A percentile compares a stretch with the other conserved stretches of the same genome.
These are phyloP conservation scores for Ophioninae sp. DNA, from an alignment of 2,888 invertebrate genomes.

Conservation along the genomic window DNA sequence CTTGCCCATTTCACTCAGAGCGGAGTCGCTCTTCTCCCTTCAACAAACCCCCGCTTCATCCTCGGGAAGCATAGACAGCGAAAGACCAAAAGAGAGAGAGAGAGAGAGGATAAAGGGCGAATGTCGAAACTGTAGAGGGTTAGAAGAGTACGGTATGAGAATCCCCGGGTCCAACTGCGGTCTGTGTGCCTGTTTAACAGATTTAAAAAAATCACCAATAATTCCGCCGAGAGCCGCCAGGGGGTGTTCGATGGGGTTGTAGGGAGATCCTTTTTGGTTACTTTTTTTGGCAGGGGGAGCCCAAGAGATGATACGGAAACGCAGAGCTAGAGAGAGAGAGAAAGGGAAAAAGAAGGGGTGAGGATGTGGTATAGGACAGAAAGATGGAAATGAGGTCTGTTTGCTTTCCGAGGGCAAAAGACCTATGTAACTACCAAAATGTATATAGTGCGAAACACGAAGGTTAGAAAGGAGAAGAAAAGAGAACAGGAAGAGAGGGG, in stretches of 20 bases:
- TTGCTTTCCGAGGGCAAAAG: slow-evolving; percentile 70
- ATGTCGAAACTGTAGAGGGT: slow-evolving; percentile 50
- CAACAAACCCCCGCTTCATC: not conserved
- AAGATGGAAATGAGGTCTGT: slow-evolving; percentile 61
- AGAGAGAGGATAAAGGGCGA: slow-evolving; percentile 26
- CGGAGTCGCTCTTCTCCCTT: slow-evolving; percentile 2
- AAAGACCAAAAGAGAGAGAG: slow-evolving; percentile 15
- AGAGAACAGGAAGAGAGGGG: slow-evolving; percentile 9
- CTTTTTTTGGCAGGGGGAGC: slow-evolving; percentile 31
- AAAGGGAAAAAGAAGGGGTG: not conserved
- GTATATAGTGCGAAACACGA: slow-evolving; percentile 44
- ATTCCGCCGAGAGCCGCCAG: slow-evolving; percentile 61
- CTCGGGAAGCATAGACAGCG: slow-evolving; percentile 15
- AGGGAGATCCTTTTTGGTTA: slow-evolving; percentile 9
- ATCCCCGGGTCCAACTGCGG: slow-evolving; percentile 64
- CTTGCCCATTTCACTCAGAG: slow-evolving; percentile 41
- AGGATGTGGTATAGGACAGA: not conserved
- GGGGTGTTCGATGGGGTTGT: slow-evolving; percentile 33
- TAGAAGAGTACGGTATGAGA: slow-evolving; percentile 37
- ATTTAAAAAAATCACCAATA: slow-evolving; percentile 70
- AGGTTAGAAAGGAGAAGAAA: slow-evolving; percentile 25
- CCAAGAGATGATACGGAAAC: slow-evolving; percentile 18
- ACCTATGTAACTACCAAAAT: slow-evolving; percentile 72
- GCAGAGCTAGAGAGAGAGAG: not conserved
- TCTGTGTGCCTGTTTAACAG: slow-evolving; percentile 71